A percentile compares a stretch with the other conserved stretches of the same genome.
Evolutionary conservation across 2,113 vertebrate species (phyloP).

Genomic region (Lynx canadensis): DNA sequence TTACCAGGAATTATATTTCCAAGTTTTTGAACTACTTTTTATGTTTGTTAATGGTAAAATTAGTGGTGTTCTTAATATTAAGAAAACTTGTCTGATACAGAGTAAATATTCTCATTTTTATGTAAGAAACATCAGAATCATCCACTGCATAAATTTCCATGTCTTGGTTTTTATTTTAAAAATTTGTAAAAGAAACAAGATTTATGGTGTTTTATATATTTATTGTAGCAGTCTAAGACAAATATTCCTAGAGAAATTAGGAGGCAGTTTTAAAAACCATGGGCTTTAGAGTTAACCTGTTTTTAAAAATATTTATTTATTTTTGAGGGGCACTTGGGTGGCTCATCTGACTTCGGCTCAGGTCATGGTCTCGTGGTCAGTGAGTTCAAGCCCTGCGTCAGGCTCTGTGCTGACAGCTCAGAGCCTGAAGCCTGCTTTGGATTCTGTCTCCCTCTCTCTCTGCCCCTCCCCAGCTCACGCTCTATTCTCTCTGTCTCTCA

Average conservation of each 20-base stretch:
- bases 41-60: neutral
- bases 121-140: neutral
- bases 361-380: too few relatives aligned
- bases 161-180: neutral
- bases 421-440: too few relatives aligned
- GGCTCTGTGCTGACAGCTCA: too few relatives aligned
- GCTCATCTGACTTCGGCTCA: too few relatives aligned
- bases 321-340: too few relatives aligned
- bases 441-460: too few relatives aligned
- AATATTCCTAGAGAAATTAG: neutral
- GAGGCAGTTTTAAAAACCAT: neutral
- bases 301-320: too few relatives aligned
- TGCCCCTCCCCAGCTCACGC: too few relatives aligned
- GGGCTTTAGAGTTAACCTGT: too few relatives aligned
- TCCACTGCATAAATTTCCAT: neutral
- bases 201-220: neutral
- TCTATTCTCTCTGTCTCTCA: too few relatives aligned
- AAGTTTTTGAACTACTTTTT: neutral
- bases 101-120: neutral
- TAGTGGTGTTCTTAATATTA: neutral
- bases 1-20: neutral
- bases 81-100: neutral
- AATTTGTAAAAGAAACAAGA: neutral
- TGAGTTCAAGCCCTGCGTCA: too few relatives aligned
- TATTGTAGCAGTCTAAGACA: neutral